Conservation (phyloP, 2,888 invertebrate species). For the Branchipolynoe longqiensis region DNA sequence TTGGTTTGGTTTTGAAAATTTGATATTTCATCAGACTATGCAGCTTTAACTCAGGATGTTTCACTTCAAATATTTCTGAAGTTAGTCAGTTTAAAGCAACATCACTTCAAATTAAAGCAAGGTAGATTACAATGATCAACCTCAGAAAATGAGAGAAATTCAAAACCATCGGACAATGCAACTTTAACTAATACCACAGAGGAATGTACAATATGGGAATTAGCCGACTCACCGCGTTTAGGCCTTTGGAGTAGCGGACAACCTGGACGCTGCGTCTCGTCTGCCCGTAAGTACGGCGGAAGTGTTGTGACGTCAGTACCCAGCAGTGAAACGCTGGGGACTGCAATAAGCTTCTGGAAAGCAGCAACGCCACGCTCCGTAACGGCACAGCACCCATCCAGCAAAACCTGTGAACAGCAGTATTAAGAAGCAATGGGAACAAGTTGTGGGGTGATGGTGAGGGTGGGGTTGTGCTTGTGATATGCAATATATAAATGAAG, state of each 20-base stretch:
- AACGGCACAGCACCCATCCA: neutral
- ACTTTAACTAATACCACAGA: neutral
- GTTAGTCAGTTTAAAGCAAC: too few species aligned
- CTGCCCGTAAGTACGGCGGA: neutral
- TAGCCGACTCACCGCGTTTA: neutral
- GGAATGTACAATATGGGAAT: too few species aligned
- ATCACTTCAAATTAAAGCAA: too few species aligned
- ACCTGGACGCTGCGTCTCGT: neutral
- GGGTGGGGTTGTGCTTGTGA: neutral
- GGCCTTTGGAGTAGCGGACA: neutral
- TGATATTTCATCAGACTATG: too few species aligned
- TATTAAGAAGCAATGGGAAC: too few species aligned
- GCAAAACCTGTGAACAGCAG: constrained; percentile 8
- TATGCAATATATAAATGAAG: neutral
- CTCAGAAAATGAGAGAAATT: neutral
- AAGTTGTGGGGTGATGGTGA: too few species aligned
- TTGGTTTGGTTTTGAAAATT: too few species aligned
- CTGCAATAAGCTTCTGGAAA: neutral
- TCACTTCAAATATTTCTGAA: too few species aligned
- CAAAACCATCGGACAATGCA: too few species aligned
- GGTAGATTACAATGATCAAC: too few species aligned
- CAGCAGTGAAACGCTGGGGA: neutral
- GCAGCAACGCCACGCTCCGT: neutral
- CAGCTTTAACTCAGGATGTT: too few species aligned
- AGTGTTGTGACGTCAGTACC: neutral